Evolutionary conservation across 2,113 vertebrate species (phyloP).

Genomic region (Crocuta crocuta): DNA sequence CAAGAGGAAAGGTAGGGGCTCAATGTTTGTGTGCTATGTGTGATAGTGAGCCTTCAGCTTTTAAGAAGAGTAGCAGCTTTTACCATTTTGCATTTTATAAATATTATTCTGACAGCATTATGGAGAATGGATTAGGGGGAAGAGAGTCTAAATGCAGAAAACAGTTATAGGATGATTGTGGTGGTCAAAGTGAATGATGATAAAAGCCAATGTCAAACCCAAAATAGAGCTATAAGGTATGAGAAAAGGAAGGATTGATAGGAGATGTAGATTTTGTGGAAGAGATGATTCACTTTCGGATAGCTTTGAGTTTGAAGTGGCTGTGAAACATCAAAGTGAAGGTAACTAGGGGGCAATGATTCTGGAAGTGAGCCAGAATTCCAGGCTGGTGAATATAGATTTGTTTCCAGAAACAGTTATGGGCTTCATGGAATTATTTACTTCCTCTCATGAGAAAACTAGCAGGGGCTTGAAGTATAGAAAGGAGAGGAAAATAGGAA

Average conservation of each 20-base stretch:
- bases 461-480: neutral
- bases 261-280: neutral
- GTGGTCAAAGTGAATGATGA: neutral
- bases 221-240: neutral
- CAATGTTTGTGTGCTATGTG: neutral
- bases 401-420: conserved; percentile 11
- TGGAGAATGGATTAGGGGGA: neutral
- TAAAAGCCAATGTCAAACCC: neutral
- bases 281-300: neutral
- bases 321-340: neutral
- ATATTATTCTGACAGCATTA: neutral
- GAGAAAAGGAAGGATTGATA: neutral
- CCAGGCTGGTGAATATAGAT: neutral
- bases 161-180: neutral
- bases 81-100: neutral
- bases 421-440: neutral
- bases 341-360: neutral
- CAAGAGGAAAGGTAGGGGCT: neutral
- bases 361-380: neutral
- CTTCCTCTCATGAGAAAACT: neutral
- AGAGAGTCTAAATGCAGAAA: neutral
- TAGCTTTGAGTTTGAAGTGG: neutral
- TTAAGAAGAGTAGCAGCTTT: neutral
- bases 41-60: neutral
- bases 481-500: neutral